Base-by-base conservation (phyloP, 1,140 invertebrate species). In the Propsilocerus akamusi region DNA sequence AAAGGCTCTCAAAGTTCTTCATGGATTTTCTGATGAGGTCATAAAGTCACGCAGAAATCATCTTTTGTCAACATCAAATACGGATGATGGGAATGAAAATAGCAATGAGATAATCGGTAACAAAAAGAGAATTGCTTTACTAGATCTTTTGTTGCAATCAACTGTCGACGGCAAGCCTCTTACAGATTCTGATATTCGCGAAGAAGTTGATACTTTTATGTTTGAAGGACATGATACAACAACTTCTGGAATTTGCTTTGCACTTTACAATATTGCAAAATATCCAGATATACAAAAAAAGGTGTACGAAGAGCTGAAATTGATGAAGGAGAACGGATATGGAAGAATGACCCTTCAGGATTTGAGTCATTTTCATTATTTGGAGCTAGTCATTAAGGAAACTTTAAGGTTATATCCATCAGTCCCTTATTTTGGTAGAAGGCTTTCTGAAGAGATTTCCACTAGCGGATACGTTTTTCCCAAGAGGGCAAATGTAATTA, bases 81-180 rank as follows among this genome's bases (percentile, higher is more conserved):
- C n/a, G n/a, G n/a, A n/a, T n/a, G n/a, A n/a, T n/a, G n/a, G n/a
- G n/a, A n/a, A n/a, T n/a, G n/a, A n/a, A n/a, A n/a, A n/a, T n/a
- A n/a, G n/a, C n/a, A n/a, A 47, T 47, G 47, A 54, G 3, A 58
- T 56, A 50, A 52, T 57, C 58, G 70, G 62, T 6, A 61, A 57
- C 24, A 60, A 56, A 46, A 66, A 63, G 23, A 66, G 64, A 51
- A 64, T 65, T 57, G 67, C 68, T n/a, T 84, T 89, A 56, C 60
- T 89, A 48, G 85, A 89, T 68, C 64, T 83, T 46, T 58, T 89
- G 17, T 60, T 88, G 10, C 71, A 80, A 53, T 65, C 72, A 30
- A 69, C 67, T 23, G 64, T 68, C 20, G 68, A 70, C 51, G 71
- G 68, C 12, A 62, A 66, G 26, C 61, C 66, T 0, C 60, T 86